These are phyloP conservation scores for Epizoanthus stellaris DNA, from an alignment of 92 coral and sea anemone species.

Conservation along the genomic window DNA sequence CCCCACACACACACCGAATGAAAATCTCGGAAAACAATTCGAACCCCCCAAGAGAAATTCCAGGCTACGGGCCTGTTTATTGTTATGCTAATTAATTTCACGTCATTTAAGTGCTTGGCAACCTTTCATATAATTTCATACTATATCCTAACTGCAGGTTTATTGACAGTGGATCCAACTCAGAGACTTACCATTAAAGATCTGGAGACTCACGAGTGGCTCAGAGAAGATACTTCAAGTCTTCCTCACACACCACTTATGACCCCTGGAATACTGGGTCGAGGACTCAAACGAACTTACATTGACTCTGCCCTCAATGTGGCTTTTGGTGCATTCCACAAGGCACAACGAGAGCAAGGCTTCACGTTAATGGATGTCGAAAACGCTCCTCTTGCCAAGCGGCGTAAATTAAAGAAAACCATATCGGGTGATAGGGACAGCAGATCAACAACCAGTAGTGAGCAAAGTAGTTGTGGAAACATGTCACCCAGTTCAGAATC, in stretches of 20 bases:
- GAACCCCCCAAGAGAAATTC: too few relatives aligned
- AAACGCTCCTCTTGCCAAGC: conserved; percentile 96
- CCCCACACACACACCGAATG: too few relatives aligned
- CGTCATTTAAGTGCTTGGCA: not conserved
- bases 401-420: conserved; percentile 96
- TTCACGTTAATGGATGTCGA: conserved; percentile 94
- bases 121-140: not conserved
- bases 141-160: conserved; percentile 61
- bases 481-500: conserved; percentile 70
- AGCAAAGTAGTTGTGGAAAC: conserved; percentile 82
- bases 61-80: too few relatives aligned
- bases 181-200: conserved; percentile 88
- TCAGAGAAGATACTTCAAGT: conserved; percentile 73
- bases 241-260: conserved; percentile 97
- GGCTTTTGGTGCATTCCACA: conserved; percentile 93
- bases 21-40: too few relatives aligned
- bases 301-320: conserved; percentile 98
- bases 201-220: conserved; percentile 91
- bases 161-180: conserved; percentile 92
- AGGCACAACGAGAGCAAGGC: conserved; percentile 91
- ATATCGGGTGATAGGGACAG: conserved; percentile 89
- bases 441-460: conserved; percentile 84
- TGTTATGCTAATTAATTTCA: too few relatives aligned
- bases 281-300: conserved; percentile 93
- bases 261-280: conserved; percentile 95